Conservation (phyloP, 1,140 invertebrate species). For the Pseudoatta argentina region DNA sequence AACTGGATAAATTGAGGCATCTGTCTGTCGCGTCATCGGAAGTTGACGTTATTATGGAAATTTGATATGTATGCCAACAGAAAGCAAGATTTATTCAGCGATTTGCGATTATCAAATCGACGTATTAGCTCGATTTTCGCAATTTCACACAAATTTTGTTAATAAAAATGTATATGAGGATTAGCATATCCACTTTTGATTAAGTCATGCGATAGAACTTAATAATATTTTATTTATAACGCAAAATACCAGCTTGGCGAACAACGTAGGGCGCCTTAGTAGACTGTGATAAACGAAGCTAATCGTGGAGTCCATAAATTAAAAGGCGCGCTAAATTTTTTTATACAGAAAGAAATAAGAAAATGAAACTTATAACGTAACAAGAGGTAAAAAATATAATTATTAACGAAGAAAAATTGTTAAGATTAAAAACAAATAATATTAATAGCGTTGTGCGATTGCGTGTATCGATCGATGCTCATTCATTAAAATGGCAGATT, state of each 20-base stretch:
- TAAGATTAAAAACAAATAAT: background rate
- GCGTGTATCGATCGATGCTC: background rate
- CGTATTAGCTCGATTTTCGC: conserved; percentile 17
- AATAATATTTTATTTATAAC: conserved; percentile 9
- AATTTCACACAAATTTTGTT: conserved; percentile 39
- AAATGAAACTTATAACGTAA: background rate
- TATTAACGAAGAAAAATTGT: background rate
- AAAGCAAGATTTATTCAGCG: background rate
- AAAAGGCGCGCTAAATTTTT: conserved; percentile 13
- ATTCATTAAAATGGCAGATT: conserved; percentile 16
- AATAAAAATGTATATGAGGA: background rate
- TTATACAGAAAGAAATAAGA: background rate
- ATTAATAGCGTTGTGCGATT: background rate
- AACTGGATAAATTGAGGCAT: conserved; percentile 32
- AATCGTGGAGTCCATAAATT: conserved; percentile 15
- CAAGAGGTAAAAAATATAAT: conserved; percentile 4
- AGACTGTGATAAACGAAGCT: conserved; percentile 26
- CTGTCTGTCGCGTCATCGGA: conserved; percentile 5
- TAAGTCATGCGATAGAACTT: conserved; percentile 44
- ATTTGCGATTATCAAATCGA: conserved; percentile 12
- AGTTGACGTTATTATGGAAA: conserved; percentile 29
- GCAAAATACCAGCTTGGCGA: background rate
- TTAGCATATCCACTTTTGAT: conserved; percentile 6
- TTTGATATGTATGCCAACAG: conserved; percentile 21
- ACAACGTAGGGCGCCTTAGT: background rate